A percentile compares a stretch with the other conserved stretches of the same genome.
These are phyloP conservation scores for Struthio camelus DNA, from an alignment of 2,113 vertebrate genomes.

Conservation along the genomic window DNA sequence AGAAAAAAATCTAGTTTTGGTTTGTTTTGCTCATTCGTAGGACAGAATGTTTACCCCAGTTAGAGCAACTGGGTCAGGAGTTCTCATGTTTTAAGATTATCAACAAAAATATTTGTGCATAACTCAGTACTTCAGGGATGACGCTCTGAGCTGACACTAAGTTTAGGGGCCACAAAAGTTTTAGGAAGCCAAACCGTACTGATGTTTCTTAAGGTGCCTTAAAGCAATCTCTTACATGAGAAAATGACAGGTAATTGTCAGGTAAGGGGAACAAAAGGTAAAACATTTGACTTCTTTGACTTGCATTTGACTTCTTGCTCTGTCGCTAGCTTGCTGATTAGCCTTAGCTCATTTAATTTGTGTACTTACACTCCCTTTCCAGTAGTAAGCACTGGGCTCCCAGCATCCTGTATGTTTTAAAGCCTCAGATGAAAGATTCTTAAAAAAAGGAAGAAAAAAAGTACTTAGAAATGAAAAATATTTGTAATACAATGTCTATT, in stretches of 20 bases:
- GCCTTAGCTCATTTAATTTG: not conserved
- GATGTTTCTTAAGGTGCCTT: not conserved
- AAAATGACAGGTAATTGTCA: not conserved
- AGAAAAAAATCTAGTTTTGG: not conserved
- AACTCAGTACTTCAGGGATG: not conserved
- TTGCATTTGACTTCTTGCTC: not conserved
- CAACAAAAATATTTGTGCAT: not conserved
- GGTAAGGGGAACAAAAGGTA: not conserved
- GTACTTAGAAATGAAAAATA: not conserved
- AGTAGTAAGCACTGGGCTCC: not conserved
- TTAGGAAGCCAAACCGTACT: not conserved
- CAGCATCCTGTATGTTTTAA: not conserved
- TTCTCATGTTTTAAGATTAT: not conserved
- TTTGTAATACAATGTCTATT: not conserved
- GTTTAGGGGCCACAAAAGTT: not conserved
- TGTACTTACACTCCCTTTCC: not conserved
- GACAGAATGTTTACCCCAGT: not conserved
- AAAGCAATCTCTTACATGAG: not conserved
- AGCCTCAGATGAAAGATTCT: not conserved
- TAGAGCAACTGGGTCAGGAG: rapidly evolving
- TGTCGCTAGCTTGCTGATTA: not conserved
- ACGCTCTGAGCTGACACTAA: not conserved
- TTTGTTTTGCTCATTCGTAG: not conserved
- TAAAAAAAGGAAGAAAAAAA: not conserved
- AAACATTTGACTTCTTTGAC: not conserved